Evolutionary conservation across 2,888 invertebrate species (phyloP), one percentile per base, ranked within the genome.

Genomic region (Charanyca ferruginea): DNA sequence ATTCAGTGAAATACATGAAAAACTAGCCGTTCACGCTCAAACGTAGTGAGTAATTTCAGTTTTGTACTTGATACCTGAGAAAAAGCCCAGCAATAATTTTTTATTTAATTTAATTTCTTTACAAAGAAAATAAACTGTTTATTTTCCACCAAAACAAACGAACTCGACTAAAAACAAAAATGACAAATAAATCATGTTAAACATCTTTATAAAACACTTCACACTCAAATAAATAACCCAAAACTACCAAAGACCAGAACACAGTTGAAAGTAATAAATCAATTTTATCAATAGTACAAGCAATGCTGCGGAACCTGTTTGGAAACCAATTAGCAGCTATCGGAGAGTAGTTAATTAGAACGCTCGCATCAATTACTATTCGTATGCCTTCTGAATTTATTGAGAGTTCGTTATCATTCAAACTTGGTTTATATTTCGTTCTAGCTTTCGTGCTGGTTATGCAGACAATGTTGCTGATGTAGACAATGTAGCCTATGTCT

Each of bases 301-400:
- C 71, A 18, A 42, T 18, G 65, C 60, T 54, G 18, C 45, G 45
- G 52, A 84, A 88, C 89, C 81, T 75, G 84, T 86, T 85, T 73
- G 60, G 41, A 75, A 82, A 80, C 88, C 88, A 89, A 90, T 90
- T 88, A 90, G 85, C 74, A 64, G 76, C 74, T 84, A 85, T 84
- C 81, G 67, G 83, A 83, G 79, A 79, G 76, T 65, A 66, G 73
- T 83, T 85, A 86, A 87, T 87, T 86, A 85, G 79, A 68, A 64
- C 72, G 64, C 53, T 67, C 71, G 59, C 68, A 79, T 81, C 69
- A 78, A 82, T 84, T 83, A 83, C 66, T 79, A 81, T 82, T 80
- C 79, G 79, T 71, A 53, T 61, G 66, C 66, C 75, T 71, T 67
- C 74, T 75, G 55, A 52, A 67, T 69, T 74, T 66, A 73, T 75